Conservation (phyloP, 2,797 vertebrate genomes). For the Sebastes matsubarae region DNA sequence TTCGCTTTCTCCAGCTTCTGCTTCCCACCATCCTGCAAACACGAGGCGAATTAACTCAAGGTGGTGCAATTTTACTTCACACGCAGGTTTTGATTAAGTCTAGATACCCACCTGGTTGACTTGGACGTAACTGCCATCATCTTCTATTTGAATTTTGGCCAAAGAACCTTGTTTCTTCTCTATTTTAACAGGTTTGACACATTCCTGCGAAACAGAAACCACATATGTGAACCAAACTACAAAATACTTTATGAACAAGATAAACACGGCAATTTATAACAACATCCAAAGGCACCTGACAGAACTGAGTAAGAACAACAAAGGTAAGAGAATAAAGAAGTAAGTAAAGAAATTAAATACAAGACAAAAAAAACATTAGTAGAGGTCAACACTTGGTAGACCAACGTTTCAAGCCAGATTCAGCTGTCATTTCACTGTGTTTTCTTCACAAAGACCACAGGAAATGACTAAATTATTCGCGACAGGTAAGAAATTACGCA, state of each 20-base stretch:
- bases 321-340: neutral
- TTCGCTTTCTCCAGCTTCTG: conserved; percentile 92
- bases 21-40: conserved; percentile 86
- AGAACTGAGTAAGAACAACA: neutral
- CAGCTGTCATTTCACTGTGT: neutral
- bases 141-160: conserved; percentile 93
- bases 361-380: neutral
- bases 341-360: neutral
- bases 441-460: neutral
- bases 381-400: neutral
- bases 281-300: neutral
- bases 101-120: conserved; percentile 82
- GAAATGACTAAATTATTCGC: neutral
- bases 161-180: conserved; percentile 87
- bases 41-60: neutral
- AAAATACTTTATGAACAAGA: neutral
- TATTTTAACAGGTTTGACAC: conserved; percentile 92
- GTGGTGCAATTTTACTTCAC: neutral
- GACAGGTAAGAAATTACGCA: neutral
- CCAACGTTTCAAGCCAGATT: neutral
- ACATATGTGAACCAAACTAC: neutral
- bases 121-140: conserved; percentile 94
- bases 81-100: neutral
- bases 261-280: too few relatives aligned
- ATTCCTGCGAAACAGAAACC: conserved; percentile 82